phyloP scores from a whole-genome alignment of 2,113 vertebrate genomes.

The Tympanuchus pallidicinctus region DNA sequence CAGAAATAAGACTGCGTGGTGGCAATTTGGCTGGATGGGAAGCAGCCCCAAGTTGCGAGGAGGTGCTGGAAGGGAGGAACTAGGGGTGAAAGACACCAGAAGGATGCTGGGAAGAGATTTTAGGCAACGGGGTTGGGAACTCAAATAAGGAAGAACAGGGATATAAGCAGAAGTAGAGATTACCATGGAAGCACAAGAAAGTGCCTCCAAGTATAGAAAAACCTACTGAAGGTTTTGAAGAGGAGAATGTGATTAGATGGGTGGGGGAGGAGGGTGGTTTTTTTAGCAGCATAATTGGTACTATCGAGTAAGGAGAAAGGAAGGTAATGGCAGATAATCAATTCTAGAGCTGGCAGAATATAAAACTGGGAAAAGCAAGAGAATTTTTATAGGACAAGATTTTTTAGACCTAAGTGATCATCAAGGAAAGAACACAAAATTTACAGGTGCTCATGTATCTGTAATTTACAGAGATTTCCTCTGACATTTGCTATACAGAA shows the following conservation, averaged over 20 bases:
- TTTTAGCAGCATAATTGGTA: conserved; percentile 36
- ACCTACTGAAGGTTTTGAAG: not conserved
- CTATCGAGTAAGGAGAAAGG: not conserved
- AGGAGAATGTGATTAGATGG: conserved; percentile 9
- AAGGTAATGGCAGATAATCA: conserved; percentile 7
- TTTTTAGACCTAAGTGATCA: not conserved
- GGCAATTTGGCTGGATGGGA: not conserved
- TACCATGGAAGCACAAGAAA: conserved; percentile 45
- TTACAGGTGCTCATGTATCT: not conserved
- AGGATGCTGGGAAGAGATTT: not conserved
- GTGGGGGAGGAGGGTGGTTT: not conserved
- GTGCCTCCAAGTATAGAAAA: not conserved
- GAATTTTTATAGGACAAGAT: not conserved
- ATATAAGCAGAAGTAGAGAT: conserved; percentile 34
- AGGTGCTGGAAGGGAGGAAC: not conserved
- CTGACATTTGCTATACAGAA: not conserved
- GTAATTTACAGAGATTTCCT: not conserved
- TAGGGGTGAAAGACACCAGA: not conserved
- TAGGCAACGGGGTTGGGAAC: not conserved
- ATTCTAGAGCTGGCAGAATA: not conserved
- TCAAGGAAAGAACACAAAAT: not conserved
- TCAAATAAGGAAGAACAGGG: not conserved
- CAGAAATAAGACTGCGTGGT: not conserved
- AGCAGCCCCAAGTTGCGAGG: not conserved
- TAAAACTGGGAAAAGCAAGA: not conserved